phyloP scores from a whole-genome alignment of 2,888 invertebrate genomes.

The Nomada lathburiana region DNA sequence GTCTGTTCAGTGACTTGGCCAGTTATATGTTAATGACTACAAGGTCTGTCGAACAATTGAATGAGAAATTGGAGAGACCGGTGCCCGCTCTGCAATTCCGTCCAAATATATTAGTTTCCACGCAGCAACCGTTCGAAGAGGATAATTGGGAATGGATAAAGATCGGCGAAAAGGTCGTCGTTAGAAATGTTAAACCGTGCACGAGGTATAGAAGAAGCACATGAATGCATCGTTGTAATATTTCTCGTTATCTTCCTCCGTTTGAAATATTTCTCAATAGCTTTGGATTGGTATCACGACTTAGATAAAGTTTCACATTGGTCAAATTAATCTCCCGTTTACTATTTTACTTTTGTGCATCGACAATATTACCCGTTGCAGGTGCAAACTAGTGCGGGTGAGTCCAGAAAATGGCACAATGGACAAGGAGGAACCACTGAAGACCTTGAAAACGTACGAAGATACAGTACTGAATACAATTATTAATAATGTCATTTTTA shows the following conservation, averaged over 20 bases:
- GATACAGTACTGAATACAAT: not conserved
- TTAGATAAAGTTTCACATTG: too few relatives aligned
- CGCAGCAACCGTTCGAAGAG: conserved; percentile 84
- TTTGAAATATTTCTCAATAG: too few relatives aligned
- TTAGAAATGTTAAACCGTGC: conserved; percentile 86
- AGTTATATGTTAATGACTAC: conserved; percentile 86
- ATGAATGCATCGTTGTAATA: not conserved
- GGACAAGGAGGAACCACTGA: conserved; percentile 85
- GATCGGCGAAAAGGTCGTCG: conserved; percentile 85
- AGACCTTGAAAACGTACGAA: conserved; percentile 85
- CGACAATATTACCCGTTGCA: conserved; percentile 55
- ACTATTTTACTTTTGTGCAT: too few relatives aligned
- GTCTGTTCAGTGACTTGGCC: conserved; percentile 85
- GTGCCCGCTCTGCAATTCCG: conserved; percentile 85
- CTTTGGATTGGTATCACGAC: too few relatives aligned
- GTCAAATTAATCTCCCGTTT: not conserved
- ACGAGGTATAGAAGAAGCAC: conserved; percentile 84
- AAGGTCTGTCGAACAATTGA: conserved; percentile 85
- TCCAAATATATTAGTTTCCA: conserved; percentile 86
- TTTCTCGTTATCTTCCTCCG: not conserved
- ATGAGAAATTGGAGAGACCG: conserved; percentile 83
- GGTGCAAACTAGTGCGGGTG: conserved; percentile 84
- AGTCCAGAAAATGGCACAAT: conserved; percentile 85
- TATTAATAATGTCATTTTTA: not conserved
- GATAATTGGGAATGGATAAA: conserved; percentile 87